Conservation (phyloP, 2,113 vertebrate species). For the Solea solea region DNA sequence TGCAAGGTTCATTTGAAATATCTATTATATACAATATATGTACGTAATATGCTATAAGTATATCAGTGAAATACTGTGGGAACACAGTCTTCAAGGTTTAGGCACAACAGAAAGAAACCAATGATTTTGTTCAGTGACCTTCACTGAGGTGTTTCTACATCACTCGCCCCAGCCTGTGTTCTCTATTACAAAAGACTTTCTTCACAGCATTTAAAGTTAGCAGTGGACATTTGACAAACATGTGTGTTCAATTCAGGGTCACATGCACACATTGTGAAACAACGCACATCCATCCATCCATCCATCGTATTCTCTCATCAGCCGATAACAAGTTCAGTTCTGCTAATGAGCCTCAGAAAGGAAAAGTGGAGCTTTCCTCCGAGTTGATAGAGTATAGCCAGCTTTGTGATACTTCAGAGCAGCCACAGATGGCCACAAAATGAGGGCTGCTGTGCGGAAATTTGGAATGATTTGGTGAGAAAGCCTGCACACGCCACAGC, state of each 20-base stretch:
- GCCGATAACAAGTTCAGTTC: slow-evolving; percentile 2
- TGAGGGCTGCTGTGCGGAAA: slow-evolving; percentile 21
- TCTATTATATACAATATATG: background rate
- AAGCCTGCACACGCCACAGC: slow-evolving; percentile 13
- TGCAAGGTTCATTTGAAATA: background rate
- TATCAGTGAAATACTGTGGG: background rate
- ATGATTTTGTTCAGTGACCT: slow-evolving; percentile 26
- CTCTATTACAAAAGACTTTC: slow-evolving; percentile 4
- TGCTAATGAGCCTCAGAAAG: background rate
- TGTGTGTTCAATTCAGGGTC: background rate
- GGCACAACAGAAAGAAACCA: slow-evolving; percentile 14
- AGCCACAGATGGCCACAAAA: slow-evolving; percentile 37
- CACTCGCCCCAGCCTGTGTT: background rate
- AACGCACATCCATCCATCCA: background rate
- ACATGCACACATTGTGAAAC: background rate
- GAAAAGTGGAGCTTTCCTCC: background rate
- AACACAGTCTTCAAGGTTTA: slow-evolving; percentile 31
- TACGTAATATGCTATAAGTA: background rate
- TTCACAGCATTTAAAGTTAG: background rate
- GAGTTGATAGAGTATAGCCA: background rate
- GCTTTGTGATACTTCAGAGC: background rate
- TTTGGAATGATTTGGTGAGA: slow-evolving; percentile 12
- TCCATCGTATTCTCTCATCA: background rate
- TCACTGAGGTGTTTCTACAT: slow-evolving; percentile 8
- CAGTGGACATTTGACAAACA: background rate